Evolutionary conservation across 2,888 invertebrate species (phyloP).

Genomic region (Subacronicta megacephala): DNA sequence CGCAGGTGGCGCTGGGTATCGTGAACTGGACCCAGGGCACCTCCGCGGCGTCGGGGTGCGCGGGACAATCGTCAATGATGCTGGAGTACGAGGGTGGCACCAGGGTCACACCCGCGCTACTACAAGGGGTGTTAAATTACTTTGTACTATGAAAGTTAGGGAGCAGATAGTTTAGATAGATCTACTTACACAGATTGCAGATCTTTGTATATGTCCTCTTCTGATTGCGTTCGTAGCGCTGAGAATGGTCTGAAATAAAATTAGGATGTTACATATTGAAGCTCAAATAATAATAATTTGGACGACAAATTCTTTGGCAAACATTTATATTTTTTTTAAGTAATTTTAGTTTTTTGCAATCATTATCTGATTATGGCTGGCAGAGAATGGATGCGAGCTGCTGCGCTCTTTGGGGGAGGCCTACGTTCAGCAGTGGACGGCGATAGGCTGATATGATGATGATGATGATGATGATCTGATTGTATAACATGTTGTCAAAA

Average conservation of each 20-base stretch:
- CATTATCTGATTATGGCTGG: too few species aligned
- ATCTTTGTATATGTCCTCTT: constrained; percentile 96
- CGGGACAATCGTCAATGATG: constrained; percentile 62
- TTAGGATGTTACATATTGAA: not conserved
- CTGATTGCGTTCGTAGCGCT: constrained; percentile 93
- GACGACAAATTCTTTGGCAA: too few species aligned
- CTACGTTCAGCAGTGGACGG: too few species aligned
- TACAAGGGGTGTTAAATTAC: constrained; percentile 61
- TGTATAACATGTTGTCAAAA: too few species aligned
- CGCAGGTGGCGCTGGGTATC: constrained; percentile 89
- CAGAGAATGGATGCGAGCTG: too few species aligned
- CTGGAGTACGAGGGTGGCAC: constrained; percentile 70
- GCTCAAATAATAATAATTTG: not conserved
- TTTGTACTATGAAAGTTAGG: constrained; percentile 36
- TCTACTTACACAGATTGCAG: constrained; percentile 94
- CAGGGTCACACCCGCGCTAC: constrained; percentile 72
- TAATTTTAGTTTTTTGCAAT: too few species aligned
- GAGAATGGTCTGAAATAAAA: constrained; percentile 93
- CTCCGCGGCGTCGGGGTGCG: constrained; percentile 71
- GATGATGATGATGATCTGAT: too few species aligned
- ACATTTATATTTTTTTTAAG: too few species aligned
- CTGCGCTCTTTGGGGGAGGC: too few species aligned
- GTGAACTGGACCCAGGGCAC: constrained; percentile 92
- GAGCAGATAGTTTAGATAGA: constrained; percentile 17
- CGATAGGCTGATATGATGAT: too few species aligned